A percentile compares a stretch with the other conserved stretches of the same genome.
These are phyloP conservation scores for Lasius platythorax DNA, from an alignment of 2,888 invertebrate species.

Conservation along the genomic window DNA sequence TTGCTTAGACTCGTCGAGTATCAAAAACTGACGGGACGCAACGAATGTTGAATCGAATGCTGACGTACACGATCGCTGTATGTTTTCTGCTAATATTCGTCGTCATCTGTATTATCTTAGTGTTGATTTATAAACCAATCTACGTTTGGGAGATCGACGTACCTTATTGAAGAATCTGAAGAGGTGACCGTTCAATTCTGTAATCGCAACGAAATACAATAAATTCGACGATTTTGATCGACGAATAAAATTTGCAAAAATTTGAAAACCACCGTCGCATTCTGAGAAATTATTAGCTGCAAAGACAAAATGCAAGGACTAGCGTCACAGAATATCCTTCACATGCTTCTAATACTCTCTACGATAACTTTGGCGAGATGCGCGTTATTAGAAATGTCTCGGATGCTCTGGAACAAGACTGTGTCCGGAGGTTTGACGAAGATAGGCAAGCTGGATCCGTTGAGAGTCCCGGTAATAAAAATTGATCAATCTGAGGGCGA, in stretches of 20 bases:
- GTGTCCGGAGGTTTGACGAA: slow-evolving; percentile 80
- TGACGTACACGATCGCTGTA: slow-evolving; percentile 58
- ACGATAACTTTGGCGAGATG: slow-evolving; percentile 27
- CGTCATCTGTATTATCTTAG: slow-evolving; percentile 70
- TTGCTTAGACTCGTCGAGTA: not conserved
- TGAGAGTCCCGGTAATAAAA: slow-evolving; percentile 82
- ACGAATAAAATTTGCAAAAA: not conserved
- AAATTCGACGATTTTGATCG: not conserved
- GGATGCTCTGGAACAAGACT: slow-evolving; percentile 80
- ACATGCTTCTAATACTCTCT: slow-evolving; percentile 38
- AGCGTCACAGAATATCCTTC: not conserved
- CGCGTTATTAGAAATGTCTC: slow-evolving; percentile 82
- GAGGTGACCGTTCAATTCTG: too few relatives aligned
- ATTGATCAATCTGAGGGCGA: slow-evolving; percentile 86
- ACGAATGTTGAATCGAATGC: slow-evolving; percentile 40
- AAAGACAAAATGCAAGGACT: slow-evolving; percentile 51
- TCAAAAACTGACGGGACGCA: not conserved
- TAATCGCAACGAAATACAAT: not conserved
- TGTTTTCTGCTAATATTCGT: slow-evolving; percentile 73
- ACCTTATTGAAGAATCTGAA: not conserved
- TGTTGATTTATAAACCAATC: slow-evolving; percentile 78
- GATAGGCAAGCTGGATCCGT: slow-evolving; percentile 80
- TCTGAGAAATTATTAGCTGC: not conserved
- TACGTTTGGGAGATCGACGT: slow-evolving; percentile 75
- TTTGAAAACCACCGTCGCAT: not conserved